These are phyloP conservation scores for Fistularia tabacaria DNA, from an alignment of 2,797 vertebrate genomes.

Conservation along the genomic window DNA sequence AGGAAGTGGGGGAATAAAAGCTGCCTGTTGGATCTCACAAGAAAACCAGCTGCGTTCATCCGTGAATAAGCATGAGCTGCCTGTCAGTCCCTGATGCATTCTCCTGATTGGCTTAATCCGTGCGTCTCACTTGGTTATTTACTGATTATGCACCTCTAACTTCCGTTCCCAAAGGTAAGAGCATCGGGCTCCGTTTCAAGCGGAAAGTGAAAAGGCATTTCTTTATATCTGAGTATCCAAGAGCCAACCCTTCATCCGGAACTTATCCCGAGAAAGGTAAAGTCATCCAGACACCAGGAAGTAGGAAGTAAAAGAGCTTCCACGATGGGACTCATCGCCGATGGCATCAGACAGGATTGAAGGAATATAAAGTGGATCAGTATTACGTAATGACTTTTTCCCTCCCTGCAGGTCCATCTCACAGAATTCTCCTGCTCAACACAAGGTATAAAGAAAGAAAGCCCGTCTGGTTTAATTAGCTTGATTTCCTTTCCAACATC, in stretches of 20 bases:
- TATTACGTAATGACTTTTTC: no score
- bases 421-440: no score
- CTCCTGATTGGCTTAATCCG: conserved; percentile 46
- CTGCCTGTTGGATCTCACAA: conserved; percentile 12
- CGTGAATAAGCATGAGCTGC: conserved; percentile 18
- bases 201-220: neutral
- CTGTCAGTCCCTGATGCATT: conserved; percentile 37
- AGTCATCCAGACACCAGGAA: neutral
- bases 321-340: neutral
- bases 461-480: no score
- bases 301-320: neutral
- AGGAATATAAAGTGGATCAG: no score
- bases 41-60: conserved; percentile 29
- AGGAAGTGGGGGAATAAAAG: conserved; percentile 19
- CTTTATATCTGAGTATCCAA: no score
- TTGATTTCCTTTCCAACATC: no score
- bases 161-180: conserved; percentile 19
- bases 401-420: no score
- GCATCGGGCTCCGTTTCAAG: conserved; percentile 23
- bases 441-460: no score
- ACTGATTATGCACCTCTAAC: conserved; percentile 35
- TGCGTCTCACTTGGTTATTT: conserved; percentile 40
- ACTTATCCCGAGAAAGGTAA: no score
- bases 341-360: no score
- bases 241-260: no score